Base-by-base conservation (phyloP, 2,797 vertebrate genomes). In the Calcarius lapponicus region DNA sequence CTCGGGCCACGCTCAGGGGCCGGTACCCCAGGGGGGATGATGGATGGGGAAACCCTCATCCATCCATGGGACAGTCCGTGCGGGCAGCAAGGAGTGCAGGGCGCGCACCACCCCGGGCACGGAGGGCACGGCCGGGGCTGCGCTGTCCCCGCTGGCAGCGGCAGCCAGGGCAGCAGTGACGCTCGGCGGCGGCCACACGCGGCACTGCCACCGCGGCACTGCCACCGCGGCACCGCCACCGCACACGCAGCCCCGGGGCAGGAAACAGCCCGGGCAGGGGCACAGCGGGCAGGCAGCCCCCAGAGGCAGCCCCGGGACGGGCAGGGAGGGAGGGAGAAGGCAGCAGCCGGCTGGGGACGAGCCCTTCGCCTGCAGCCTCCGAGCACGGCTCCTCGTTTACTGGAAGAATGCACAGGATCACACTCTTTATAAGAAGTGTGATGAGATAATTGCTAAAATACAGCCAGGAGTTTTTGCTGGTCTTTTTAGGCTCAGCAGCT, bases 391-490 rank as follows among this genome's bases (percentile, higher is more conserved):
- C 38, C 12, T 51, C 70, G 1, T 32, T 95, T 95, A 92, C 96
- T 60, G 88, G 88, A 92, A 90, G 11, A 62, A 40, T 0, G 10
- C 86, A 70, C 2, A 54, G 47, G 14, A 62, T 28, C 56, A 40
- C 54, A 9, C 42, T 31, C 73, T 66, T 94, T 83, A 36, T n/a
- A 79, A 94, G 85, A 95, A 93, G 38, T 5, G 31, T 2, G 51
- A 92, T 94, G 95, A 95, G 73, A 88, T 86, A 74, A 91, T 43
- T 7, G 1, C 82, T 71, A 40, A 83, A 71, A 69, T 1, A 72
- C 28, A 75, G 36, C 26, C 26, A 86, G 93, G 95, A 91, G 53
- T 90, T 95, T 95, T 81, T 6, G 13, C 80, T 90, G 86, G 76
- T 78, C 38, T 60, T 93, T 82, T 88, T 16, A 66, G 78, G 66